Evolutionary conservation across 92 coral and sea anemone species (phyloP), one percentile per base, ranked within the genome.

Genomic region (Epizoanthus scotinus): DNA sequence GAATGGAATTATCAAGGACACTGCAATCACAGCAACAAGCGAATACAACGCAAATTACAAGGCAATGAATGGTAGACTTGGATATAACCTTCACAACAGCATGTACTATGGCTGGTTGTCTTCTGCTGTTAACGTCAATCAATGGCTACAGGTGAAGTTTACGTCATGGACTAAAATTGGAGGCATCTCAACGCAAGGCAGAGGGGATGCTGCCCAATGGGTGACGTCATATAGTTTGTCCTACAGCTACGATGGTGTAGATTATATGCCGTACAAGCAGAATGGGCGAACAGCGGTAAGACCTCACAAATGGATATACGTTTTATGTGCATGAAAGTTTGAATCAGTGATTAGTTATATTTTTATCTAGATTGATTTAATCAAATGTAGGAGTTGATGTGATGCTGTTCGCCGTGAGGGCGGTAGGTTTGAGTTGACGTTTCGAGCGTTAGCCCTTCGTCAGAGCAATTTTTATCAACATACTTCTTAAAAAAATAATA

Each of bases 241-340:
- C 2, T 72, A 72, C 78, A 54, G 63, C 29, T 72, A 72, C n/a
- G 78, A 72, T 50, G 78, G 78, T 1, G 78, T 72, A 4, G 78
- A 72, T 27, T 72, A 49, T 31, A 29, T 72, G 64, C 64, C 78
- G 4, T 31, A 31, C 64, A 72, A 72, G 44, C 78, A 72, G 27
- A 54, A 29, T 14, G 78, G 63, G 5, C 55, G 58, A 50, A 19
- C 78, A 19, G 64, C 58, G 78, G 78, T 72, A 72, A 28, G 44
- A n/a, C n/a, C n/a, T n/a, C n/a, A n/a, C n/a, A n/a, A n/a, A n/a
- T n/a, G n/a, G n/a, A n/a, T n/a, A n/a, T n/a, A n/a, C n/a, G n/a
- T n/a, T n/a, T n/a, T n/a, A n/a, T n/a, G n/a, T n/a, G n/a, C n/a
- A n/a, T n/a, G n/a, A n/a, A n/a, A n/a, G n/a, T n/a, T n/a, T n/a